Evolutionary conservation across 2,888 invertebrate genomes (phyloP).

Genomic region (Imbricaverruca yamaguchii): DNA sequence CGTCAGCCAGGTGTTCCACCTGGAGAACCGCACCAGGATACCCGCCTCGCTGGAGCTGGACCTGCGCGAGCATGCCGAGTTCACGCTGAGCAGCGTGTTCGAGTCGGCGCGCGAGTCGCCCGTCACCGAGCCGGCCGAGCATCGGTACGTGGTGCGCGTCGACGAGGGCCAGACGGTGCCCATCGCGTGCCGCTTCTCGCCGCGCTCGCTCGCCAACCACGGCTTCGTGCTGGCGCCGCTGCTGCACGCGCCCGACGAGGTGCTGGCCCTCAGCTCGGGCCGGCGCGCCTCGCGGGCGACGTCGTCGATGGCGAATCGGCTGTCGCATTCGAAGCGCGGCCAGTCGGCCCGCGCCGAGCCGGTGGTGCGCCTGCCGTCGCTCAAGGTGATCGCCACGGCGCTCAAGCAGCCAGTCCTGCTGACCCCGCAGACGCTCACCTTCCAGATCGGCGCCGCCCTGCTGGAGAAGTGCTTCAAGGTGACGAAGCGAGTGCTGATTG

Average conservation of each 20-base stretch:
- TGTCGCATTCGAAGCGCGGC: not conserved
- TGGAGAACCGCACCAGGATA: constrained; percentile 13
- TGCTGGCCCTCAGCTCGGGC: not conserved
- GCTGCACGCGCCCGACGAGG: not conserved
- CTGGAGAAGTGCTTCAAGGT: constrained; percentile 11
- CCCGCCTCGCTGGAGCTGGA: not conserved
- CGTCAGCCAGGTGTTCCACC: constrained; percentile 10
- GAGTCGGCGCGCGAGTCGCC: not conserved
- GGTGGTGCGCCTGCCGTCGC: not conserved
- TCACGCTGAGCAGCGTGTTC: not conserved
- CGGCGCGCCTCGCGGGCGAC: not conserved
- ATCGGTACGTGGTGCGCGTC: not conserved
- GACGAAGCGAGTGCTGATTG: not conserved
- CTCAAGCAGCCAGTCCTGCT: not conserved
- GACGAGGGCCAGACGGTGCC: not conserved
- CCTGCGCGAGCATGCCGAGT: constrained; percentile 1
- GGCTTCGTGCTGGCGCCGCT: constrained; percentile 20
- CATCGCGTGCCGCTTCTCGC: not conserved
- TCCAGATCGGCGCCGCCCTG: constrained; percentile 5
- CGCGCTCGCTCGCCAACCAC: constrained; percentile 10
- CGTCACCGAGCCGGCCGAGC: not conserved
- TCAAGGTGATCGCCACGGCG: constrained; percentile 17
- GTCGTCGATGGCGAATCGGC: not conserved
- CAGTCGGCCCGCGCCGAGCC: not conserved
- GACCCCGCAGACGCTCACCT: not conserved